A percentile compares a stretch with the other conserved stretches of the same genome.
phyloP scores from a whole-genome alignment of 1,140 invertebrate genomes.

The Dinoponera quadriceps region DNA sequence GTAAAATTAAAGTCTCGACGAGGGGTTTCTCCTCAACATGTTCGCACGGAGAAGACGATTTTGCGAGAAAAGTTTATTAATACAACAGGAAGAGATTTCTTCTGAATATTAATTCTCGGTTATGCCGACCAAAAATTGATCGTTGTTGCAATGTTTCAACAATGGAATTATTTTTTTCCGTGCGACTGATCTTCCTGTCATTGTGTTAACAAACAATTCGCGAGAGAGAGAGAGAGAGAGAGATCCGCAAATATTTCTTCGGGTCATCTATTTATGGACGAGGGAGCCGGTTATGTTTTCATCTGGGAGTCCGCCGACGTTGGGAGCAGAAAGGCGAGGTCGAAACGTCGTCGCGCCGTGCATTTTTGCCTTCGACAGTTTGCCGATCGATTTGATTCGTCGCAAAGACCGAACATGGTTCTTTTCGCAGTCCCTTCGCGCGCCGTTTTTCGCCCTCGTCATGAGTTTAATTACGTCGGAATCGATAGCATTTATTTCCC shows the following conservation, averaged over 20 bases:
- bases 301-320: background rate
- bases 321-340: background rate
- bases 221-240: background rate
- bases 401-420: background rate
- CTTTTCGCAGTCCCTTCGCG: background rate
- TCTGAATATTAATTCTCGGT: too few species aligned
- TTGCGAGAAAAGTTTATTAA: too few species aligned
- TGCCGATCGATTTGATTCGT: constrained; percentile 16
- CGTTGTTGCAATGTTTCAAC: too few species aligned
- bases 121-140: too few species aligned
- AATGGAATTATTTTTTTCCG: too few species aligned
- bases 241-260: constrained; percentile 28
- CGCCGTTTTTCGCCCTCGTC: background rate
- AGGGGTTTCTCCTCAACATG: too few species aligned
- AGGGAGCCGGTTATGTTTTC: background rate
- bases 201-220: background rate
- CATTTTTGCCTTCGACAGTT: background rate
- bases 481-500: background rate
- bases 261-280: constrained; percentile 43
- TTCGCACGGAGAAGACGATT: too few species aligned
- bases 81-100: too few species aligned
- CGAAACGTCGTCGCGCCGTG: background rate
- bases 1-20: too few species aligned
- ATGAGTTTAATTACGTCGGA: background rate
- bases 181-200: too few species aligned